Conservation (phyloP, 2,113 vertebrate genomes). For the Oreochromis tanganicae region DNA sequence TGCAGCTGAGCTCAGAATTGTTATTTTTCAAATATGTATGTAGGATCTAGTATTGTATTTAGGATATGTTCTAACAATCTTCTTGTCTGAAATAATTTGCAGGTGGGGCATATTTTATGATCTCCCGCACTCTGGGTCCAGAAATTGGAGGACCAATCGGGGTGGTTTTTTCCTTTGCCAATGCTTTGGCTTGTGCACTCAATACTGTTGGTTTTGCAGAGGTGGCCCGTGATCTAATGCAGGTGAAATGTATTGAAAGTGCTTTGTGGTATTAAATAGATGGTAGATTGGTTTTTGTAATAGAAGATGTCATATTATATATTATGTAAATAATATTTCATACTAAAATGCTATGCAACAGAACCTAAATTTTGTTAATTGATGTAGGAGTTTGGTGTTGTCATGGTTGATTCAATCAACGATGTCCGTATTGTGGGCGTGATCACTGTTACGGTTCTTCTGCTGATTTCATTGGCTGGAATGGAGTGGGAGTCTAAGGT, state of each 20-base stretch:
- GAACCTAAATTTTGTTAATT: neutral
- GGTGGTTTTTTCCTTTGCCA: constrained; percentile 71
- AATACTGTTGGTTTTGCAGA: constrained; percentile 70
- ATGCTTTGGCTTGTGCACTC: constrained; percentile 67
- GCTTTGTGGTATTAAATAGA: neutral
- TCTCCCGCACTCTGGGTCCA: constrained; percentile 66
- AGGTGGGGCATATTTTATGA: constrained; percentile 73
- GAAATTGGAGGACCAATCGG: constrained; percentile 69
- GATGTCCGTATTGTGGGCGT: constrained; percentile 66
- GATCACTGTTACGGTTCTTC: constrained; percentile 62
- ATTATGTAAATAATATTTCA: neutral
- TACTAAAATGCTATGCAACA: neutral
- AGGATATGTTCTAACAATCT: neutral
- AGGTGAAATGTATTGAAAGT: constrained; percentile 14
- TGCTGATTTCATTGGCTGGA: constrained; percentile 67
- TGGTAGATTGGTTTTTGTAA: neutral
- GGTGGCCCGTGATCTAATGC: constrained; percentile 65
- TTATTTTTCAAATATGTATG: accelerated
- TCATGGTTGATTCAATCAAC: constrained; percentile 56
- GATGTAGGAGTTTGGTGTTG: constrained; percentile 51
- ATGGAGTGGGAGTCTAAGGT: constrained; percentile 76
- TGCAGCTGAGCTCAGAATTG: neutral
- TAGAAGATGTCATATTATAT: neutral
- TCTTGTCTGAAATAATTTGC: neutral
- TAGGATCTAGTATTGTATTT: neutral